A percentile compares a stretch with the other conserved stretches of the same genome.
phyloP scores from a whole-genome alignment of 1,140 invertebrate genomes.

The Chionoecetes opilio region DNA sequence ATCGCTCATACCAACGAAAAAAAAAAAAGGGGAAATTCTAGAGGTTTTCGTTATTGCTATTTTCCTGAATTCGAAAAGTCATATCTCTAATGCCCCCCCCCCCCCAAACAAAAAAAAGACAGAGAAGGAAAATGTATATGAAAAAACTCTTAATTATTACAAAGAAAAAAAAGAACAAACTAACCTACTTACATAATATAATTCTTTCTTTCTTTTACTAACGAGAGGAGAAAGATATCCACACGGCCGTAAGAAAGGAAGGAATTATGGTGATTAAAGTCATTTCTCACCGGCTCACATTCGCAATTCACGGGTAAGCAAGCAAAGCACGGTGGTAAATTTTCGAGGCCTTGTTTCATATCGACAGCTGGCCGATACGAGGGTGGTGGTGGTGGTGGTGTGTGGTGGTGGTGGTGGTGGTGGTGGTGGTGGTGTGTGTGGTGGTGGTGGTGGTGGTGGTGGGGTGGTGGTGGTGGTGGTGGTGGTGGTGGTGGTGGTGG shows the following conservation, averaged over 20 bases:
- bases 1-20: too few species aligned
- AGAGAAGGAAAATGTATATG: too few species aligned
- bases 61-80: too few species aligned
- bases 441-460: background rate
- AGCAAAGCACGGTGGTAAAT: background rate
- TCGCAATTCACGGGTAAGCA: background rate
- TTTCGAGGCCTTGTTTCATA: background rate
- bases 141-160: too few species aligned
- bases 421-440: background rate
- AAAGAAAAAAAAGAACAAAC: too few species aligned
- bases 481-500: background rate
- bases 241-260: background rate
- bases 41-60: too few species aligned
- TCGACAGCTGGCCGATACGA: background rate
- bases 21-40: too few species aligned
- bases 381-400: background rate
- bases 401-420: background rate
- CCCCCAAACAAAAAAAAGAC: too few species aligned
- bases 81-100: too few species aligned
- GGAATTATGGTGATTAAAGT: slow-evolving; percentile 6
- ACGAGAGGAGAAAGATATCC: too few species aligned
- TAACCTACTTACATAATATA: too few species aligned
- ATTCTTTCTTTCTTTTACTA: too few species aligned
- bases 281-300: background rate
- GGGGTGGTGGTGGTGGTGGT: background rate